A percentile compares a stretch with the other conserved stretches of the same genome.
Evolutionary conservation across 2,888 invertebrate species (phyloP).

Genomic region (Drosophila sordidula): DNA sequence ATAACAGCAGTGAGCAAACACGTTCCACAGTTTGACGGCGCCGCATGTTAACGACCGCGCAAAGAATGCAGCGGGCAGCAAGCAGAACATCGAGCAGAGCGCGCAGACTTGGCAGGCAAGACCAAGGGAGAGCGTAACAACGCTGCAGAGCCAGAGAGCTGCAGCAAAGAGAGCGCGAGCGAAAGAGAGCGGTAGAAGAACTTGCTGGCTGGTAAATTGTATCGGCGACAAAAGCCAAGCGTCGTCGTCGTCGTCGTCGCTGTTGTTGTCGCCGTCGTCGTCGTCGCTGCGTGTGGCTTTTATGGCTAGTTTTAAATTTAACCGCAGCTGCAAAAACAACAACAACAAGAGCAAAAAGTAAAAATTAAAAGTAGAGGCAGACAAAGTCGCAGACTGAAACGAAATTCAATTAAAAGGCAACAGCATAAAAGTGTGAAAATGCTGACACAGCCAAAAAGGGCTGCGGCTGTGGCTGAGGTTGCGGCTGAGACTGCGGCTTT

Average conservation of each 20-base stretch:
- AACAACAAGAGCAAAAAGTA: slow-evolving; percentile 4
- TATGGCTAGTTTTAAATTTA: slow-evolving; percentile 79
- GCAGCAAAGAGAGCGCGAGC: slow-evolving; percentile 5
- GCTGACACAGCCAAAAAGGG: slow-evolving; percentile 66
- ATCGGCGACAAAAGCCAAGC: slow-evolving; percentile 67
- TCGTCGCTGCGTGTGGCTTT: slow-evolving; percentile 67
- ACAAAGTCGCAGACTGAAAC: slow-evolving; percentile 63
- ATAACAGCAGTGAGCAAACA: slow-evolving; percentile 52
- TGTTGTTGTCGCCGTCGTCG: slow-evolving; percentile 5
- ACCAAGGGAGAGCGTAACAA: slow-evolving; percentile 3
- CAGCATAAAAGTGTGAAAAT: slow-evolving; percentile 72
- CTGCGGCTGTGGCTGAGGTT: slow-evolving; percentile 31
- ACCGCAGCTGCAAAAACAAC: slow-evolving; percentile 64
- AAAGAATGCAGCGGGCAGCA: slow-evolving; percentile 63
- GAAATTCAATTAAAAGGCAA: slow-evolving; percentile 78
- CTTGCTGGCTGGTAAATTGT: slow-evolving; percentile 51
- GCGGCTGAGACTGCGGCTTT: slow-evolving; percentile 42
- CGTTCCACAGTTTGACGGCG: slow-evolving; percentile 64
- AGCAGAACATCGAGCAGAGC: slow-evolving; percentile 37
- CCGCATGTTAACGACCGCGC: slow-evolving; percentile 80
- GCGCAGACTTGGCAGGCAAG: slow-evolving; percentile 55
- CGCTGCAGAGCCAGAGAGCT: slow-evolving; percentile 20
- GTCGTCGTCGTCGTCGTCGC: slow-evolving; percentile 21
- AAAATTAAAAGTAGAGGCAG: slow-evolving; percentile 39
- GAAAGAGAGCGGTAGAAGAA: slow-evolving; percentile 40